phyloP scores from a whole-genome alignment of 2,888 invertebrate genomes.

The Thecophora atra region DNA sequence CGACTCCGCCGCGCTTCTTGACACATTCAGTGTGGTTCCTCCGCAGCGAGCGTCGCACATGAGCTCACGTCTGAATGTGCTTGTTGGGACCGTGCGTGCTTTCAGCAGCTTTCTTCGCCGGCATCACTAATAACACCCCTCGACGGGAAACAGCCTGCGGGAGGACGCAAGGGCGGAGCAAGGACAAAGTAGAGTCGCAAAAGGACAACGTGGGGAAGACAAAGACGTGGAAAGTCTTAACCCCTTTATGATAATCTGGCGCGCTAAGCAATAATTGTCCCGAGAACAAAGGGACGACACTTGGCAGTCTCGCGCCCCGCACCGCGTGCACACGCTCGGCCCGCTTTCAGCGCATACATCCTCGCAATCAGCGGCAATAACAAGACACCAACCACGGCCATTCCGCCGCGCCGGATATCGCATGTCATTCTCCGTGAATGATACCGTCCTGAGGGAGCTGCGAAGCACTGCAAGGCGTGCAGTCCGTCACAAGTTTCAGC shows the following conservation, averaged over 20 bases:
- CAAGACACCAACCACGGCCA: constrained; percentile 49
- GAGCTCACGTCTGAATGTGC: neutral
- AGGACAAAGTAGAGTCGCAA: constrained; percentile 52
- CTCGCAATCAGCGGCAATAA: constrained; percentile 52
- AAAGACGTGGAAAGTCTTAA: constrained; percentile 60
- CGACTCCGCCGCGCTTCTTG: constrained; percentile 57
- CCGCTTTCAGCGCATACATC: constrained; percentile 17
- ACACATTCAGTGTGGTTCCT: constrained; percentile 43
- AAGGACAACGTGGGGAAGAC: constrained; percentile 56
- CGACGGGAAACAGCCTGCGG: constrained; percentile 3
- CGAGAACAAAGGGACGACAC: constrained; percentile 59
- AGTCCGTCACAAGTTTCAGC: constrained; percentile 42
- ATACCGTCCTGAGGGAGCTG: constrained; percentile 36
- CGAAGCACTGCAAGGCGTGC: constrained; percentile 17
- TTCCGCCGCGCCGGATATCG: constrained; percentile 44
- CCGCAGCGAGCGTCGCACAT: neutral
- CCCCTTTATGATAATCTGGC: constrained; percentile 61
- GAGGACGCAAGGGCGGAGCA: neutral
- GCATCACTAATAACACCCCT: constrained; percentile 6
- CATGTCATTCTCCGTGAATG: constrained; percentile 45
- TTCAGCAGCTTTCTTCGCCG: neutral
- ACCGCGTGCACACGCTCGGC: constrained; percentile 10
- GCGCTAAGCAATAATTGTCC: constrained; percentile 61
- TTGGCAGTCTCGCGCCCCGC: constrained; percentile 35
- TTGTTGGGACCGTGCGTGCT: neutral